These are phyloP conservation scores for Pseudorhiza aurosa DNA, from an alignment of 30 jellyfish, hydroid and myxozoan species.

Conservation along the genomic window DNA sequence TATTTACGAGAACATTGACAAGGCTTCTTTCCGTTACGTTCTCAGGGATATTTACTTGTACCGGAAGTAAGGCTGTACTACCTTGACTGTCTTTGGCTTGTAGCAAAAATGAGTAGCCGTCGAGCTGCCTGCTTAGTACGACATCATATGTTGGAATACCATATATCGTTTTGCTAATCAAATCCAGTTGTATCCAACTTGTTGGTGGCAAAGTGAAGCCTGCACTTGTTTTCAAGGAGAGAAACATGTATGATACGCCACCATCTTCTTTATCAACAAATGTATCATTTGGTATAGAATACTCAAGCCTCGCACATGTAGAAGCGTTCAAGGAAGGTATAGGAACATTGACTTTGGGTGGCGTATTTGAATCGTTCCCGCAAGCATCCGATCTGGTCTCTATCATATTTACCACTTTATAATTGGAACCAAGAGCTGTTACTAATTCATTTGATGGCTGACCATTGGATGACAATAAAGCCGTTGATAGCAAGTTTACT, in stretches of 20 bases:
- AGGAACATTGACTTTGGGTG: slow-evolving; percentile 6
- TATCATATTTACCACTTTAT: not conserved
- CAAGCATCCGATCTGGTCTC: slow-evolving; percentile 31
- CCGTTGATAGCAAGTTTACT: not conserved
- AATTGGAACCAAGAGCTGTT: slow-evolving; percentile 18
- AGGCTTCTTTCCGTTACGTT: slow-evolving; percentile 38
- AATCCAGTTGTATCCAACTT: slow-evolving; percentile 89
- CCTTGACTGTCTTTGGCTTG: slow-evolving; percentile 51
- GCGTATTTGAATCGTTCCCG: slow-evolving; percentile 7
- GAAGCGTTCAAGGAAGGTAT: slow-evolving; percentile 20
- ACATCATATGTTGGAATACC: slow-evolving; percentile 77
- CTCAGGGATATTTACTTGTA: not conserved
- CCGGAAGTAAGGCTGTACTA: slow-evolving; percentile 18
- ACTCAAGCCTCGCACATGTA: slow-evolving; percentile 39
- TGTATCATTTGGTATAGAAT: slow-evolving; percentile 49
- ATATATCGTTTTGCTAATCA: slow-evolving; percentile 13
- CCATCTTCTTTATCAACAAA: slow-evolving; percentile 80
- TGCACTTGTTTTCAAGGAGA: slow-evolving; percentile 9
- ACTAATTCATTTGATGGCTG: not conserved
- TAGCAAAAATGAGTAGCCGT: slow-evolving; percentile 57
- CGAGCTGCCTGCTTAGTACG: slow-evolving; percentile 19
- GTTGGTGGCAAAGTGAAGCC: slow-evolving; percentile 19
- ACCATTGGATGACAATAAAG: slow-evolving; percentile 9
- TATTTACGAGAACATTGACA: slow-evolving; percentile 4
- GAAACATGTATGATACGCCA: slow-evolving; percentile 31